These are phyloP conservation scores for Antidorcas marsupialis DNA, from an alignment of 2,113 vertebrate genomes.

Conservation along the genomic window DNA sequence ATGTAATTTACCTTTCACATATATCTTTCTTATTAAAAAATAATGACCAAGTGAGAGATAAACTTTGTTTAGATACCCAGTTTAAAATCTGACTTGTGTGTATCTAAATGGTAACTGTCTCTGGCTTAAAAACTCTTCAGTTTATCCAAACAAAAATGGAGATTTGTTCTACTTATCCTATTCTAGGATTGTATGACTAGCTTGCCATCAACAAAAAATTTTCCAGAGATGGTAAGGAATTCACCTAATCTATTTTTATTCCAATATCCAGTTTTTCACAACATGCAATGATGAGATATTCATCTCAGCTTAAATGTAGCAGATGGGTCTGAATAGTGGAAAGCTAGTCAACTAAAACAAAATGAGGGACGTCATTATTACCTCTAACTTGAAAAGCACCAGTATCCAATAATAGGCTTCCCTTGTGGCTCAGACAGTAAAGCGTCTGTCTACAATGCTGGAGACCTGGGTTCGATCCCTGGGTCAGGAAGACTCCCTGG, in stretches of 20 bases:
- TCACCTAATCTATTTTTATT: background rate
- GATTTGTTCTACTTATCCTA: background rate
- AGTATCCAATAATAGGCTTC: background rate
- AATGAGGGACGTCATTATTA: background rate
- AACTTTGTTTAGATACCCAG: background rate
- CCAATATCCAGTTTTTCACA: background rate
- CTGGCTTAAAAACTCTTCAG: conserved; percentile 8
- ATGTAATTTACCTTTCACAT: conserved; percentile 20
- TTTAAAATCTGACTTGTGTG: conserved; percentile 30
- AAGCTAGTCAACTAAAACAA: background rate
- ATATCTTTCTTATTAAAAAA: background rate
- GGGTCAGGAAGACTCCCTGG: too few species aligned
- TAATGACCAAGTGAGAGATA: background rate
- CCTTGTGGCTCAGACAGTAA: too few species aligned
- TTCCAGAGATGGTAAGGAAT: background rate
- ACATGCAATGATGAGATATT: background rate
- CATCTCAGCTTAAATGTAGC: background rate
- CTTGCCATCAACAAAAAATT: background rate
- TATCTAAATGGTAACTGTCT: background rate
- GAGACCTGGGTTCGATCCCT: too few species aligned
- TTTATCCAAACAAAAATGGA: conserved; percentile 25
- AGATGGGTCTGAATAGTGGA: background rate
- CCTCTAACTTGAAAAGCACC: background rate
- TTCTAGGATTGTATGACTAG: background rate
- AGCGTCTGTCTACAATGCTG: too few species aligned